Evolutionary conservation across 2,797 vertebrate genomes (phyloP), one percentile per base, ranked within the genome.

Genomic region (Chiroxiphia lanceolata): DNA sequence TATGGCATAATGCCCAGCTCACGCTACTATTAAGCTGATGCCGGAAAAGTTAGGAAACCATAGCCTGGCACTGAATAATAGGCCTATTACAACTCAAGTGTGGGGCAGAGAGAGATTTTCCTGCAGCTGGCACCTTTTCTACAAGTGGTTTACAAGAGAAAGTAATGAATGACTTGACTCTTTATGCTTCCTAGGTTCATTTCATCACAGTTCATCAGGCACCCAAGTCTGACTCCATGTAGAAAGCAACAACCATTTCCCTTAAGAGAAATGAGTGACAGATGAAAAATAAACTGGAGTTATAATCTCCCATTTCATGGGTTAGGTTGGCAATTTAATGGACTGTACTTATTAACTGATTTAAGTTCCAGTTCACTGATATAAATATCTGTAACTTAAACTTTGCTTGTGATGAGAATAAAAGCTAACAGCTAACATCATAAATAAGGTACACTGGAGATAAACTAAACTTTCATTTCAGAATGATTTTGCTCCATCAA

Each of bases 21-120:
- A 95, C 20, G 9, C 93, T 95, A 88, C 89, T 94, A 53, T 93
- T 90, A 77, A 97, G 82, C 81, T 86, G 90, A 94, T 97, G 97
- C 97, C 96, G 91, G 95, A 96, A 97, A 97, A 97, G 89, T 96
- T 97, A 92, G 92, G 94, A 92, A 96, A 85, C 86, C 90, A 65
- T 78, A 92, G 90, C 89, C 75, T 90, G 93, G 91, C 87, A 56
- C 65, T 71, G 94, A 95, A 97, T 96, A 97, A 97, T 95, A 80
- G 94, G 88, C 81, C 94, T 95, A 89, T 97, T 97, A 96, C 97
- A 96, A 72, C 80, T 93, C 69, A 72, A 96, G 92, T 91, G 94
- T 92, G 80, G 69, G 93, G 95, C 89, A 97, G 95, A 96, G 94
- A 89, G 89, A 90, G 90, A 83, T 94, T 94, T 96, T 95, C 86